Percentiles rank a stretch among this genome's conserved stretches.
Conservation (phyloP, 1,140 invertebrate genomes). For the Lanistes nyassanus region DNA sequence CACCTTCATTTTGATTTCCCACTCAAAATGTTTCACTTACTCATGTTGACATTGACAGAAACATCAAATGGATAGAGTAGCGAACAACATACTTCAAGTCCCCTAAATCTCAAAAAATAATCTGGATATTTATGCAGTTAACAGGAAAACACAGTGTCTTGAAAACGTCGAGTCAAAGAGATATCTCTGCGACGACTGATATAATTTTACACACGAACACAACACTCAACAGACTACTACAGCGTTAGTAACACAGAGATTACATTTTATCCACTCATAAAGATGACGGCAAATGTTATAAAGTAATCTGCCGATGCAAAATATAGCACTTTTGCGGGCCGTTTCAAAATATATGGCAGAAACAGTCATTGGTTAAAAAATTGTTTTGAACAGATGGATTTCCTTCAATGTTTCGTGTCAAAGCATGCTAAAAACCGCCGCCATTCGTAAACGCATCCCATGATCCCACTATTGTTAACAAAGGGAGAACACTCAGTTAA, state of each 20-base stretch:
- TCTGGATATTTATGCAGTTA: too few relatives aligned
- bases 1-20: constrained; percentile 51
- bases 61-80: background rate
- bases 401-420: constrained; percentile 13
- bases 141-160: too few relatives aligned
- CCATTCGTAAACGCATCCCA: constrained; percentile 38
- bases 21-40: background rate
- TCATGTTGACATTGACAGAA: background rate
- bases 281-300: too few relatives aligned
- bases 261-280: too few relatives aligned
- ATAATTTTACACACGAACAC: too few relatives aligned
- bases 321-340: background rate
- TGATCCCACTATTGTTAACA: constrained; percentile 18
- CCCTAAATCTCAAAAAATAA: too few relatives aligned
- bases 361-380: background rate
- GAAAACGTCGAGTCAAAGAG: too few relatives aligned
- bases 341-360: background rate
- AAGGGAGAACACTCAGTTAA: constrained; percentile 9
- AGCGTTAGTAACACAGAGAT: too few relatives aligned
- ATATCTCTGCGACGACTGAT: too few relatives aligned
- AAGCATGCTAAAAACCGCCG: constrained; percentile 28
- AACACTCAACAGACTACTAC: too few relatives aligned
- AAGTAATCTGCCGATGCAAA: too few relatives aligned
- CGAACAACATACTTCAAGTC: too few relatives aligned
- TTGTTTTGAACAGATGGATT: background rate